A percentile compares a stretch with the other conserved stretches of the same genome.
These are phyloP conservation scores for Hypolimnas misippus DNA, from an alignment of 2,888 invertebrate genomes.

Conservation along the genomic window DNA sequence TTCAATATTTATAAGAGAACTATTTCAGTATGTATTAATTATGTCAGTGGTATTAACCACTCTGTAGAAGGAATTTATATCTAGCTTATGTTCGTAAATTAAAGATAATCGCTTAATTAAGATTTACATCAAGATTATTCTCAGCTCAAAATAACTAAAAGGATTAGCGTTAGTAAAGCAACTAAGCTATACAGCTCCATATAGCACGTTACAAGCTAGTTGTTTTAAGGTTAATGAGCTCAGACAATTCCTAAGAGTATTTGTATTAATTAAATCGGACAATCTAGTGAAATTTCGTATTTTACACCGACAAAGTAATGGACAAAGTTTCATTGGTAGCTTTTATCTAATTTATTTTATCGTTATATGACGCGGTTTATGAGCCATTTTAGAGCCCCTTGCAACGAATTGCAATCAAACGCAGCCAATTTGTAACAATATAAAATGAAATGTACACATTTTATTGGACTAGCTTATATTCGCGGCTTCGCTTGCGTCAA, in stretches of 20 bases:
- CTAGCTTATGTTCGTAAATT: not conserved
- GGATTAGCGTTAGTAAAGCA: slow-evolving; percentile 30
- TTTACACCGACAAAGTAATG: slow-evolving; percentile 71
- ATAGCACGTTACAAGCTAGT: slow-evolving; percentile 24
- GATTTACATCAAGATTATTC: slow-evolving; percentile 34
- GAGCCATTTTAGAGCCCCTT: slow-evolving; percentile 68
- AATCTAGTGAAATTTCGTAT: slow-evolving; percentile 70
- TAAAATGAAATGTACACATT: not conserved
- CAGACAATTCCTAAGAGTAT: slow-evolving; percentile 56
- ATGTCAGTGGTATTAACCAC: no score
- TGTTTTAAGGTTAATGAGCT: slow-evolving; percentile 45
- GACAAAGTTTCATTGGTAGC: slow-evolving; percentile 78
- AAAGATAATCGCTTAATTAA: slow-evolving; percentile 30
- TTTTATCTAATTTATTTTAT: slow-evolving; percentile 82
- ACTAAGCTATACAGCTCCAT: not conserved
- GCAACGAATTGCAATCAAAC: slow-evolving; percentile 62
- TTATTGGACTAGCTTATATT: no score
- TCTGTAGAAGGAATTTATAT: no score
- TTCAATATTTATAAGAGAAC: no score
- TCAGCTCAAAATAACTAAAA: slow-evolving; percentile 31
- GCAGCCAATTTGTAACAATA: slow-evolving; percentile 29
- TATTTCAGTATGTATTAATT: no score
- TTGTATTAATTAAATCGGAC: slow-evolving; percentile 76
- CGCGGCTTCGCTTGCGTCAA: no score
- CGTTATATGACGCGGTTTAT: slow-evolving; percentile 76